Evolutionary conservation across 2,113 vertebrate genomes (phyloP).

Genomic region (Rostratula benghalensis): DNA sequence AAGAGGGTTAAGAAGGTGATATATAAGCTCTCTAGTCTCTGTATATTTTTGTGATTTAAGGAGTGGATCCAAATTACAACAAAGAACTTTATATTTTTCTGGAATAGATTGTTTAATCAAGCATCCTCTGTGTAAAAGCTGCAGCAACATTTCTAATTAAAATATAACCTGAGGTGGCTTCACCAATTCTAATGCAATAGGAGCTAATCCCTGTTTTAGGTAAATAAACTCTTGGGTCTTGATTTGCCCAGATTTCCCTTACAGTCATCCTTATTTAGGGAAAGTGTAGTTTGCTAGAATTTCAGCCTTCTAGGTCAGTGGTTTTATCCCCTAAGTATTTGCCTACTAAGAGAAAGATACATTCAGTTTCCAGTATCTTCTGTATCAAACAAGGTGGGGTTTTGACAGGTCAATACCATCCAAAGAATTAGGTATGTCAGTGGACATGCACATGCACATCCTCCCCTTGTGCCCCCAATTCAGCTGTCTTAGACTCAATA

Average conservation of each 20-base stretch:
- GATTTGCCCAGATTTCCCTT: slow-evolving; percentile 14
- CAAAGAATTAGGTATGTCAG: background rate
- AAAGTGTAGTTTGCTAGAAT: background rate
- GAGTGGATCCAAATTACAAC: background rate
- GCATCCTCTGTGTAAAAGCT: background rate
- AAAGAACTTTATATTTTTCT: background rate
- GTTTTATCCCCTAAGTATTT: background rate
- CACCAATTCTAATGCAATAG: background rate
- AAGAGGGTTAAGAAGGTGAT: background rate
- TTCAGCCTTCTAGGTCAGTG: background rate
- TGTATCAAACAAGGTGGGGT: background rate
- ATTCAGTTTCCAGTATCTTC: background rate
- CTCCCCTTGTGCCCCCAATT: fast-evolving
- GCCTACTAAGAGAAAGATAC: background rate
- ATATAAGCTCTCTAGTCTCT: background rate
- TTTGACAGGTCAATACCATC: background rate
- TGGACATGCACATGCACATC: fast-evolving
- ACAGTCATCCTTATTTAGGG: background rate
- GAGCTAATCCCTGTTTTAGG: background rate
- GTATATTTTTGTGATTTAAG: background rate
- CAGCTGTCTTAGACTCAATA: background rate
- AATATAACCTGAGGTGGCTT: slow-evolving; percentile 8
- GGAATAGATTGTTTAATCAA: background rate
- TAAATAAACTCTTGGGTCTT: slow-evolving; percentile 37
- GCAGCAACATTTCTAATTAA: slow-evolving; percentile 43